phyloP scores from a whole-genome alignment of 1,140 invertebrate genomes.

The Sminthurides bifidus region DNA sequence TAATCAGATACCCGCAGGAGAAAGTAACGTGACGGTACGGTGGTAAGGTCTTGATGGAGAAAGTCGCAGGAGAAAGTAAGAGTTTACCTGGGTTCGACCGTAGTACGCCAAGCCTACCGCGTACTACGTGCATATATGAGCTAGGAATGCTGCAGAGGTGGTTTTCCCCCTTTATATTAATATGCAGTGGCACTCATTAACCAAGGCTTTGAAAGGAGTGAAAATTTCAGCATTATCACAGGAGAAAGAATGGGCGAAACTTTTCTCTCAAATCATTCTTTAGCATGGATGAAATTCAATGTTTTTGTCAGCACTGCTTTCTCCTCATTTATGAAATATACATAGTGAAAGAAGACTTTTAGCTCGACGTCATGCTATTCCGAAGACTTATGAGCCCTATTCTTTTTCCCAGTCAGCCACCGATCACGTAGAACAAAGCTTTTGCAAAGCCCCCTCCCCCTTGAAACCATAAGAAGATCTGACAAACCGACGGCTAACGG shows the following conservation, averaged over 20 bases:
- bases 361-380: not conserved
- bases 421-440: not conserved
- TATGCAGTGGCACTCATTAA: too few species aligned
- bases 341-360: not conserved
- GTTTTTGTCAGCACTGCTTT: slow-evolving; percentile 7
- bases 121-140: too few species aligned
- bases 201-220: too few species aligned
- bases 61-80: too few species aligned
- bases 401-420: not conserved
- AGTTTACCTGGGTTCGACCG: too few species aligned
- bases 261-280: slow-evolving; percentile 12
- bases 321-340: not conserved
- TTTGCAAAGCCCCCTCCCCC: not conserved
- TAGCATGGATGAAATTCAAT: slow-evolving; percentile 6
- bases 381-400: not conserved
- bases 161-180: too few species aligned
- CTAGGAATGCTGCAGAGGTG: too few species aligned
- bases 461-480: not conserved
- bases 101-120: too few species aligned
- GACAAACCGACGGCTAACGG: too few species aligned
- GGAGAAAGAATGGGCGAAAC: slow-evolving; percentile 4
- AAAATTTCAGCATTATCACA: slow-evolving; percentile 3
- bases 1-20: too few species aligned
- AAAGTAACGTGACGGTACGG: too few species aligned
- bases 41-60: too few species aligned